Evolutionary conservation across 2,888 invertebrate genomes (phyloP).

Genomic region (Sclerodermus sp.): DNA sequence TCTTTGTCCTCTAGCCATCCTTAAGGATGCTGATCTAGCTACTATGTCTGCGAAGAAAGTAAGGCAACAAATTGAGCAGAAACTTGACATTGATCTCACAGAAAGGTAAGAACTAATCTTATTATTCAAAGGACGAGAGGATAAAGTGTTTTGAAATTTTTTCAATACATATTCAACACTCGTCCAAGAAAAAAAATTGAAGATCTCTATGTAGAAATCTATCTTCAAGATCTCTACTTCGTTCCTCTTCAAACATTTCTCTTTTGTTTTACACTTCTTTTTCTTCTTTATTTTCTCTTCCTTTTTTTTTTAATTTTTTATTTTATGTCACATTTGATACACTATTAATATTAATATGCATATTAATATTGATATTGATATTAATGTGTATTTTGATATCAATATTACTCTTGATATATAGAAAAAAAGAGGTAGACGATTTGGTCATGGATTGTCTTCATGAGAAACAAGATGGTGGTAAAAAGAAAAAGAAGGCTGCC

Average conservation of each 20-base stretch:
- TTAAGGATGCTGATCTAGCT: constrained; percentile 83
- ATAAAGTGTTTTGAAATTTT: too few relatives aligned
- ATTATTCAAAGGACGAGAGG: not conserved
- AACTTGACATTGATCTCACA: constrained; percentile 74
- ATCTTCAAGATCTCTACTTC: constrained; percentile 41
- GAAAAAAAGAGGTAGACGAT: constrained; percentile 85
- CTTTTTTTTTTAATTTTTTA: constrained; percentile 1
- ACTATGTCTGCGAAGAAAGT: constrained; percentile 88
- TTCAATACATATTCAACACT: not conserved
- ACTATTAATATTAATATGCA: too few relatives aligned
- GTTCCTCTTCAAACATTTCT: constrained; percentile 55
- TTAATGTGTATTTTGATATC: too few relatives aligned
- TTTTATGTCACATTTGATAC: too few relatives aligned
- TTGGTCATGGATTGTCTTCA: constrained; percentile 78
- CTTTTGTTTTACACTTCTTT: too few relatives aligned
- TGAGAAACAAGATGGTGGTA: constrained; percentile 55
- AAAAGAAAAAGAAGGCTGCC: constrained; percentile 58
- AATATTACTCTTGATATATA: too few relatives aligned
- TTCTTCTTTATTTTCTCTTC: constrained; percentile 1
- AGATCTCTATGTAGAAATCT: constrained; percentile 51
- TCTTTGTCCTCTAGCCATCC: constrained; percentile 66
- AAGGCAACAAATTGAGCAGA: constrained; percentile 80
- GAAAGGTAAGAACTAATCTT: constrained; percentile 57
- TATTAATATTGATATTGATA: too few relatives aligned
- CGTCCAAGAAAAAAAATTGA: constrained; percentile 46